These are phyloP conservation scores for Liolophura sinensis DNA, from an alignment of 1,140 invertebrate genomes.

Conservation along the genomic window DNA sequence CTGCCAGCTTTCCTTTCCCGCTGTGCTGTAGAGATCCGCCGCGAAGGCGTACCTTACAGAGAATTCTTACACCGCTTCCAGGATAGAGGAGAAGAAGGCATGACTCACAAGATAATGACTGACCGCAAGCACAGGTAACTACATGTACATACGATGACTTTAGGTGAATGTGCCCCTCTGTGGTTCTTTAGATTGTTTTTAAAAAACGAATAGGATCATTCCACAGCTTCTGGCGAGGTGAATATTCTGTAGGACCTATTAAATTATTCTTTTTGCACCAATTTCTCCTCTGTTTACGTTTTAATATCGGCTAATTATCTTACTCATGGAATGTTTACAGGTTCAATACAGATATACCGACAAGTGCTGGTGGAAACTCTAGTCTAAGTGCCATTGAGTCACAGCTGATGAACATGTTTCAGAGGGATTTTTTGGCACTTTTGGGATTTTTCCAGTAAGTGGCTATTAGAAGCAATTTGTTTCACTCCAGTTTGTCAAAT, in stretches of 20 bases:
- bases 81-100: constrained; percentile 54
- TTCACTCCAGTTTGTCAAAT: background rate
- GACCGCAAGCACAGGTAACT: constrained; percentile 54
- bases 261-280: background rate
- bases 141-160: background rate
- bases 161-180: background rate
- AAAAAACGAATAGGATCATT: too few relatives aligned
- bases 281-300: background rate
- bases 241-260: too few relatives aligned
- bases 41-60: constrained; percentile 49
- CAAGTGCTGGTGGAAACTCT: constrained; percentile 32
- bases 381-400: constrained; percentile 51
- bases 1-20: constrained; percentile 53
- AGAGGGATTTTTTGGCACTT: constrained; percentile 56
- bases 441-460: constrained; percentile 58
- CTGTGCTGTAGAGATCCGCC: constrained; percentile 42
- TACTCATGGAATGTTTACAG: constrained; percentile 14
- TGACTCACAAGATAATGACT: constrained; percentile 54
- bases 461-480: background rate
- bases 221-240: background rate
- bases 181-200: background rate
- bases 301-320: background rate
- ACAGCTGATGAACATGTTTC: constrained; percentile 57
- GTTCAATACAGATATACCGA: constrained; percentile 22
- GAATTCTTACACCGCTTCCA: constrained; percentile 57